Evolutionary conservation across 2,797 vertebrate species (phyloP).

Genomic region (Orestias chungarensis): DNA sequence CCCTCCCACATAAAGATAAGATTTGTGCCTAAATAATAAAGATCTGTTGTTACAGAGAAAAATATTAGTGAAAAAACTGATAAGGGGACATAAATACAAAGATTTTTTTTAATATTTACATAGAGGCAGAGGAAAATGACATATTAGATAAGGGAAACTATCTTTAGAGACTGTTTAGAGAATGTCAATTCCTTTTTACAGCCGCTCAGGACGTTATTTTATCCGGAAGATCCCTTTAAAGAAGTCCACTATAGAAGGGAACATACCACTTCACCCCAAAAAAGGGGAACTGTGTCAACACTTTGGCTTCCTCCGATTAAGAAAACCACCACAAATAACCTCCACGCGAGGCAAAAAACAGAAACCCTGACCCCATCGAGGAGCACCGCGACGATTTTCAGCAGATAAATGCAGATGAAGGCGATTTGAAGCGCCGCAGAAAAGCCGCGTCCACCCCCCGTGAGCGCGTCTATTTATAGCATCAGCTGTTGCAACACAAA

Average conservation of each 20-base stretch:
- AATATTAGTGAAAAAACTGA: neutral
- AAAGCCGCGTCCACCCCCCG: slow-evolving; percentile 46
- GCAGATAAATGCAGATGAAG: rapidly evolving
- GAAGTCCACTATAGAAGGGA: slow-evolving; percentile 55
- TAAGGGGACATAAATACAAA: neutral
- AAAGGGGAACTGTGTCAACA: slow-evolving; percentile 19
- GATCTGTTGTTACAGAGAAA: neutral
- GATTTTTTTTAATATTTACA: too few relatives aligned
- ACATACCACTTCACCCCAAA: slow-evolving; percentile 67
- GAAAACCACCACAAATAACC: neutral
- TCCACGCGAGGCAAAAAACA: neutral
- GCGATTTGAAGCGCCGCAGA: neutral
- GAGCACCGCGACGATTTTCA: too few relatives aligned
- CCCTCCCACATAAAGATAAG: neutral
- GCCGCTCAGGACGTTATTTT: slow-evolving; percentile 16
- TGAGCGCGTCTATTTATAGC: slow-evolving; percentile 80
- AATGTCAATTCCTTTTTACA: neutral
- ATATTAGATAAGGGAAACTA: too few relatives aligned
- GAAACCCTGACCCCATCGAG: neutral
- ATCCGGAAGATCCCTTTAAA: slow-evolving; percentile 74
- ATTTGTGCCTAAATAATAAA: neutral
- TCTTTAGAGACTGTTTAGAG: too few relatives aligned
- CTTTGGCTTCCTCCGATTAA: neutral
- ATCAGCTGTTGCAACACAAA: slow-evolving; percentile 83
- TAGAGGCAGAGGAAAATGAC: too few relatives aligned